Base-by-base conservation (phyloP, 2,888 invertebrate species). In the Caradrina clavipalpis region DNA sequence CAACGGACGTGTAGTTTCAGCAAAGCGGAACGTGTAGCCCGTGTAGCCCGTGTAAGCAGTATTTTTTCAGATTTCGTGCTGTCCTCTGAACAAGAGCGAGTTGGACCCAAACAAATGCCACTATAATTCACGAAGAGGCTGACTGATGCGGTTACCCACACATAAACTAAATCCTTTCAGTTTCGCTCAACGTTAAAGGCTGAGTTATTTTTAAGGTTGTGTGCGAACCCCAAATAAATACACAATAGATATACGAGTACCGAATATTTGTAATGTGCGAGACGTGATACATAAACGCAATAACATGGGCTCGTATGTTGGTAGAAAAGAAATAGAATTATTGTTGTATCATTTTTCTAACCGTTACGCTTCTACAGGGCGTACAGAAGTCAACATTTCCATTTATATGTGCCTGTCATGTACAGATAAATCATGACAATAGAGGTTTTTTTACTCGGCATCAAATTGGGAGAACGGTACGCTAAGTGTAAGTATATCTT, bases 121-220 rank as follows among this genome's bases (percentile, higher is more conserved):
- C 86, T 82, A 88, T 91, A 90, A 91, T 86, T 91, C 89, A 90
- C 87, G 83, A 83, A 84, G 80, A 80, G 80, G 78, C 85, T 88
- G 89, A 90, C 87, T 88, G 87, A 91, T 90, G 87, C 85, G 87
- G 84, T 85, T 83, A 85, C 81, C 87, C 89, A 82, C 84, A 86
- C 86, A 89, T 87, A 88, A 90, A 89, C 87, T 86, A 88, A 90
- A 87, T 88, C 86, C 82, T 84, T 81, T 83, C 86, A 86, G 85
- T 88, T 89, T 87, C 86, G 85, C 85, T 87, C 81, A 78, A 84
- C 81, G 82, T 83, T 86, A 85, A 76, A 82, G 79, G 73, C 72
- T 83, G 79, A 85, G 84, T 88, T 89, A 89, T 90, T 87, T 87
- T 86, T 83, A 77, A 81, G 82, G 77, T 19, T 81, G 78, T 78